Evolutionary conservation across 2,797 vertebrate species (phyloP).

Genomic region (Artibeus lituratus): DNA sequence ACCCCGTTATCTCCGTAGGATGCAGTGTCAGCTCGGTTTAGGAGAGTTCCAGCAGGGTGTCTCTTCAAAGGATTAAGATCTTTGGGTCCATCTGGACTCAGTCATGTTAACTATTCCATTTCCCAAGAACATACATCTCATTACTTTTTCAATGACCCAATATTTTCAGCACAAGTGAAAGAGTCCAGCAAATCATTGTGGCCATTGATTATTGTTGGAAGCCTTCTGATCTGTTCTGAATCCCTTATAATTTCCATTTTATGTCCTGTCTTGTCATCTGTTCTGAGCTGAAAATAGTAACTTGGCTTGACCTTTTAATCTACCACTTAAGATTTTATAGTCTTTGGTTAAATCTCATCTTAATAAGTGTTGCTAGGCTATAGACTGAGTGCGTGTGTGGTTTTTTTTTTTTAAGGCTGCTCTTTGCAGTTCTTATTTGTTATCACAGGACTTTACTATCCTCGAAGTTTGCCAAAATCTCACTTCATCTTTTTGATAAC

Average conservation of each 20-base stretch:
- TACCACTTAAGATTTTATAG: slow-evolving; percentile 75
- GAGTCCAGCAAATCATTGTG: slow-evolving; percentile 72
- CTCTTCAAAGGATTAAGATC: slow-evolving; percentile 71
- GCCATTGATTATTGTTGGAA: slow-evolving; percentile 76
- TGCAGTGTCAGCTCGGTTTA: slow-evolving; percentile 42
- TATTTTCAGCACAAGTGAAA: slow-evolving; percentile 74
- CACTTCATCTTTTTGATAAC: slow-evolving; percentile 56
- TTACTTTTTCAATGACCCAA: slow-evolving; percentile 77
- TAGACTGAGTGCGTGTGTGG: slow-evolving; percentile 22
- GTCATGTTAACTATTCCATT: slow-evolving; percentile 76
- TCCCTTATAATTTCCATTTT: slow-evolving; percentile 73
- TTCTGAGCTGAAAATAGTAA: slow-evolving; percentile 73
- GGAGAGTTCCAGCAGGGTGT: slow-evolving; percentile 36
- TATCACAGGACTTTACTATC: neutral
- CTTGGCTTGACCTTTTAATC: slow-evolving; percentile 73
- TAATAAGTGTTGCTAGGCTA: slow-evolving; percentile 63
- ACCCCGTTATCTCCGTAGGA: neutral
- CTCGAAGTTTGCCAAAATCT: slow-evolving; percentile 22
- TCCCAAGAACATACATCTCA: slow-evolving; percentile 77
- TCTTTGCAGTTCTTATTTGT: slow-evolving; percentile 25
- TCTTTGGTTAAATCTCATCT: slow-evolving; percentile 75
- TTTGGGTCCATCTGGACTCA: slow-evolving; percentile 53
- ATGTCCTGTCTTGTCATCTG: slow-evolving; percentile 68
- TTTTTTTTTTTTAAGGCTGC: slow-evolving; percentile 6
- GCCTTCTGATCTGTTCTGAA: slow-evolving; percentile 74